A percentile compares a stretch with the other conserved stretches of the same genome.
These are phyloP conservation scores for Podotricha telesiphe DNA, from an alignment of 2,888 invertebrate genomes.

Conservation along the genomic window DNA sequence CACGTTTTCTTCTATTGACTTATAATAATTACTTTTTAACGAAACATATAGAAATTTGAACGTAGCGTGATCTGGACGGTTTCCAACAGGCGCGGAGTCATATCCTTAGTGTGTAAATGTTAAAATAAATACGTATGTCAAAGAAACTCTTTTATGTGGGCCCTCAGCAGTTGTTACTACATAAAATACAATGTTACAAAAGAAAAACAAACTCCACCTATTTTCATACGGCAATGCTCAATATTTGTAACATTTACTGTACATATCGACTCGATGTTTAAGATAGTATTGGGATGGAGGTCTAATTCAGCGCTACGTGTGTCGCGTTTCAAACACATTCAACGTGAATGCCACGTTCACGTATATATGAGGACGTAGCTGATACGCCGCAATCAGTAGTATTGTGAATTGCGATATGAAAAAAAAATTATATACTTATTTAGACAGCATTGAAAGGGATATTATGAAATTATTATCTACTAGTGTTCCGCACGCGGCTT, in stretches of 20 bases:
- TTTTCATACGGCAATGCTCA: background rate
- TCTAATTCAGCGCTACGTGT: slow-evolving; percentile 30
- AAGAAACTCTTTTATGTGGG: too few relatives aligned
- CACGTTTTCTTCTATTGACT: too few relatives aligned
- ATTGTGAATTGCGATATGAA: slow-evolving; percentile 6
- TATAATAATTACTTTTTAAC: too few relatives aligned
- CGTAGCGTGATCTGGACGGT: too few relatives aligned
- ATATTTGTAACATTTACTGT: slow-evolving; percentile 7
- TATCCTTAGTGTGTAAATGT: too few relatives aligned
- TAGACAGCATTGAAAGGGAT: background rate
- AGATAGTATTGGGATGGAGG: slow-evolving; percentile 16
- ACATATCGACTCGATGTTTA: slow-evolving; percentile 1
- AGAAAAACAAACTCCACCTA: background rate
- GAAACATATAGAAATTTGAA: too few relatives aligned
- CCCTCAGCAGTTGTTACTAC: too few relatives aligned
- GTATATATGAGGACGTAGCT: background rate
- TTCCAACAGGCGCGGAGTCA: too few relatives aligned
- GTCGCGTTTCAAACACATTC: slow-evolving; percentile 26
- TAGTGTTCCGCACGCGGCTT: too few relatives aligned
- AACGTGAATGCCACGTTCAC: background rate
- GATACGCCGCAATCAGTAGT: slow-evolving; percentile 16
- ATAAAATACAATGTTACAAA: background rate
- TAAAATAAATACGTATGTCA: too few relatives aligned
- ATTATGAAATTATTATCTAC: too few relatives aligned
- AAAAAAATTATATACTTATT: background rate